Conservation (phyloP, 92 coral and sea anemone species). For the Galaxea fascicularis region DNA sequence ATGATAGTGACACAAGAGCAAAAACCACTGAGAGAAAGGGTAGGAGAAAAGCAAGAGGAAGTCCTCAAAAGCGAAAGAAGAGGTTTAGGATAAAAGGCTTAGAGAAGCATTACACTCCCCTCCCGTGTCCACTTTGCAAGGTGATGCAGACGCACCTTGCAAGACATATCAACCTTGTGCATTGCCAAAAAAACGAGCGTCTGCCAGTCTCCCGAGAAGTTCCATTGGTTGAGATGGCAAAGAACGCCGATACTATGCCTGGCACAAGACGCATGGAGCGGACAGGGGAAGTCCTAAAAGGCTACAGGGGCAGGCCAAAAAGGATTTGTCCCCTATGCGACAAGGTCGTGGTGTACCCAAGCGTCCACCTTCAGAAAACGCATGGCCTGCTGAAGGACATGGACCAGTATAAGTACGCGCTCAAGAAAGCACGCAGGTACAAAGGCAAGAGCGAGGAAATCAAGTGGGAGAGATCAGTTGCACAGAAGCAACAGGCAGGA, state of each 20-base stretch:
- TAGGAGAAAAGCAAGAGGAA: no score
- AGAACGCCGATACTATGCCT: neutral
- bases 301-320: neutral
- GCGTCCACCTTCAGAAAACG: neutral
- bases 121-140: neutral
- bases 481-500: no score
- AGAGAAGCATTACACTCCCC: no score
- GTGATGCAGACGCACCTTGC: neutral
- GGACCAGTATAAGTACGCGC: no score
- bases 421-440: neutral
- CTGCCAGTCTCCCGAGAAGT: neutral
- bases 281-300: neutral
- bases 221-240: neutral
- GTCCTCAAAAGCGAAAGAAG: no score
- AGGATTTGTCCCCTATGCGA: neutral
- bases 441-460: neutral
- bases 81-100: no score
- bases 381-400: neutral
- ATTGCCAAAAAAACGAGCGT: neutral
- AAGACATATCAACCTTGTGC: neutral
- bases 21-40: no score
- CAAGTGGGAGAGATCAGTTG: neutral
- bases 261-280: neutral
- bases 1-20: no score
- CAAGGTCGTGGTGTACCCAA: neutral